phyloP scores from a whole-genome alignment of 2,113 vertebrate genomes.

The Sylvicapra grimmia region DNA sequence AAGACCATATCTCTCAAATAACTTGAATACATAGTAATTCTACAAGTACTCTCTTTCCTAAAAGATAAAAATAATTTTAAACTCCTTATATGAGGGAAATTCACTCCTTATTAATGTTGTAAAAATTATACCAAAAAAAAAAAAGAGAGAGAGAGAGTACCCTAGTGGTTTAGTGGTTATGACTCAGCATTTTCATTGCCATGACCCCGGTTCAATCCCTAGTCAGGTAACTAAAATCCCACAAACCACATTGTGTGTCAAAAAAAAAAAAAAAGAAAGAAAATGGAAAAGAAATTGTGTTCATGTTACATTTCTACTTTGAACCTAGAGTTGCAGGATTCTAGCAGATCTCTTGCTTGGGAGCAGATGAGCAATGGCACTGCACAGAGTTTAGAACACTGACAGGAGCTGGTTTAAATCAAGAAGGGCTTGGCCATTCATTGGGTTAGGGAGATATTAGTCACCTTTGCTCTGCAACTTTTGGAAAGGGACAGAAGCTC shows the following conservation, averaged over 20 bases:
- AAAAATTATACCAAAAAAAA: background rate
- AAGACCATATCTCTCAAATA: background rate
- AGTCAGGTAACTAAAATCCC: background rate
- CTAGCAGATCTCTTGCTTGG: background rate
- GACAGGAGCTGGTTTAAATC: background rate
- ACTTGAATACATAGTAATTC: background rate
- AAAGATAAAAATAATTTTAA: background rate
- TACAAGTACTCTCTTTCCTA: background rate
- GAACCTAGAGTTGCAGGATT: background rate
- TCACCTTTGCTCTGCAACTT: background rate
- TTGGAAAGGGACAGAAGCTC: background rate
- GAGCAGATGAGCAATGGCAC: fast-evolving
- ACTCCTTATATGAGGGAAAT: background rate
- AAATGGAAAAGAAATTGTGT: background rate
- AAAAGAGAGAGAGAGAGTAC: background rate
- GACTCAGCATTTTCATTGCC: background rate
- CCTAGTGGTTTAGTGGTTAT: background rate
- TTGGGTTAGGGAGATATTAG: background rate
- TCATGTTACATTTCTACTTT: background rate
- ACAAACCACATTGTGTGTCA: background rate
- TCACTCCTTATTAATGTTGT: background rate
- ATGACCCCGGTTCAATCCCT: background rate
- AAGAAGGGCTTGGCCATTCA: background rate
- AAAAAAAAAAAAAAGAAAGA: background rate
- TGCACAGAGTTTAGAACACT: background rate